Conservation (phyloP, 1,140 invertebrate species). For the Drosophila nasuta region DNA sequence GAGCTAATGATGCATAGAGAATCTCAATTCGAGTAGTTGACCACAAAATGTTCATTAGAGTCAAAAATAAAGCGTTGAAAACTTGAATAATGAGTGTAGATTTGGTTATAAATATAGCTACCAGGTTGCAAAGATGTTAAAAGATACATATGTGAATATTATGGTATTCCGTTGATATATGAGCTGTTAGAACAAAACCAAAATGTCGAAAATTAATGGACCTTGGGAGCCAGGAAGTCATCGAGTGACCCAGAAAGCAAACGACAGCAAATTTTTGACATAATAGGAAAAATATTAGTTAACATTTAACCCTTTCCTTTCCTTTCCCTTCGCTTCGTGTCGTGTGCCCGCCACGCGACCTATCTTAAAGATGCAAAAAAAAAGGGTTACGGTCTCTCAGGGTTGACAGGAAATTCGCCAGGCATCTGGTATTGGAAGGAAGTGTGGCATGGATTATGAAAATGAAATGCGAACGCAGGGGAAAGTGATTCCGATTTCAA, state of each 20-base stretch:
- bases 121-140: slow-evolving; percentile 7
- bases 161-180: slow-evolving; percentile 40
- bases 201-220: background rate
- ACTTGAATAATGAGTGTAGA: slow-evolving; percentile 37
- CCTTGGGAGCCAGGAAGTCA: slow-evolving; percentile 35
- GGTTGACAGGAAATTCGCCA: slow-evolving; percentile 39
- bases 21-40: slow-evolving; percentile 18
- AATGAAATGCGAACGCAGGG: slow-evolving; percentile 34
- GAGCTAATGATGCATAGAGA: slow-evolving; percentile 52
- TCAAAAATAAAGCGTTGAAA: slow-evolving; percentile 6
- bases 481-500: slow-evolving; percentile 36
- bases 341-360: slow-evolving; percentile 51
- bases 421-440: slow-evolving; percentile 5
- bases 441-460: slow-evolving; percentile 44
- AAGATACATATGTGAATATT: slow-evolving; percentile 5
- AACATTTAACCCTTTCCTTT: slow-evolving; percentile 31
- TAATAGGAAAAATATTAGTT: slow-evolving; percentile 56
- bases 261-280: slow-evolving; percentile 44
- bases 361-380: slow-evolving; percentile 58
- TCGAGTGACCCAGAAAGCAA: slow-evolving; percentile 19
- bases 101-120: slow-evolving; percentile 6
- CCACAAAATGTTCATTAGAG: slow-evolving; percentile 56
- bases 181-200: slow-evolving; percentile 21
- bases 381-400: slow-evolving; percentile 13
- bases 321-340: background rate